A percentile compares a stretch with the other conserved stretches of the same genome.
Conservation (phyloP, 2,888 invertebrate genomes). For the Tachina lurida region DNA sequence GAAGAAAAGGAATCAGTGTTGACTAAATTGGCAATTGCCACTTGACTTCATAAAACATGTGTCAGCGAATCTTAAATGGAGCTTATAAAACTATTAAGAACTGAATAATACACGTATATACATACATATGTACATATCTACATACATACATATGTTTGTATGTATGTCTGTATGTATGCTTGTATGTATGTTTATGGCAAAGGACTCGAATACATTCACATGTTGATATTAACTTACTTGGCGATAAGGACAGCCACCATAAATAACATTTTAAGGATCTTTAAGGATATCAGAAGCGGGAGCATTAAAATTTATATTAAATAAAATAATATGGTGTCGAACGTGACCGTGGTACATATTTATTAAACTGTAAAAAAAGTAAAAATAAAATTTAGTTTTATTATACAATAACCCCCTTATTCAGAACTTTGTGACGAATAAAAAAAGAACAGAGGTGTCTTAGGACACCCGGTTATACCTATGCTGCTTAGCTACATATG, state of each 20-base stretch:
- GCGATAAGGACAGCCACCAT: slow-evolving; percentile 1
- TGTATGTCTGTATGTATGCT: background rate
- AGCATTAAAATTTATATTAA: too few relatives aligned
- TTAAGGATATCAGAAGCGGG: background rate
- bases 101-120: slow-evolving; percentile 36
- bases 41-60: slow-evolving; percentile 81
- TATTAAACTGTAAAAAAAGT: too few relatives aligned
- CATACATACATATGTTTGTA: background rate
- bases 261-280: background rate
- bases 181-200: slow-evolving; percentile 17
- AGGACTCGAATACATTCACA: slow-evolving; percentile 13
- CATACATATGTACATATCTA: background rate
- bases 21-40: slow-evolving; percentile 75
- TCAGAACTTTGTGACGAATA: too few relatives aligned
- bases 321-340: too few relatives aligned
- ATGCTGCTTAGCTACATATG: too few relatives aligned
- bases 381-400: too few relatives aligned
- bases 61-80: slow-evolving; percentile 83
- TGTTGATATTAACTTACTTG: slow-evolving; percentile 8
- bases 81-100: slow-evolving; percentile 82
- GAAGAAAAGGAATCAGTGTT: slow-evolving; percentile 43
- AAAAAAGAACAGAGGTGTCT: too few relatives aligned
- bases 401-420: too few relatives aligned
- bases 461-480: too few relatives aligned
- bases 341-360: too few relatives aligned